Percentiles rank a stretch among this genome's conserved stretches.
Conservation (phyloP, 2,888 invertebrate genomes). For the Drosophila neotestacea region DNA sequence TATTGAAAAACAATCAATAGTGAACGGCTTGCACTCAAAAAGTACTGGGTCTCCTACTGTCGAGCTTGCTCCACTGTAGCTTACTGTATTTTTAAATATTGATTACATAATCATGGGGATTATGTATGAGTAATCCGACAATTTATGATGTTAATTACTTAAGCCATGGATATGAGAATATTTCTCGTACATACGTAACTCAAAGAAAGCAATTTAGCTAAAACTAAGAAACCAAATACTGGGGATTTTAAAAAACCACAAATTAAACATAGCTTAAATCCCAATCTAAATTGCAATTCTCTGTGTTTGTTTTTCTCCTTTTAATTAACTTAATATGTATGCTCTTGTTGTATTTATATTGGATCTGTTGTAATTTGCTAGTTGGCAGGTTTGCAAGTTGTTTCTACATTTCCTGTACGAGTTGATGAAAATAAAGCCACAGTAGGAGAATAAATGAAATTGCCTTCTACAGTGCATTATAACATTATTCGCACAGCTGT, state of each 20-base stretch:
- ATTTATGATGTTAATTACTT: conserved; percentile 9
- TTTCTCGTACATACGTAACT: not conserved
- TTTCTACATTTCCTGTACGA: not conserved
- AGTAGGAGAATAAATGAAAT: not conserved
- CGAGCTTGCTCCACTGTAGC: no score
- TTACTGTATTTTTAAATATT: conserved; percentile 18
- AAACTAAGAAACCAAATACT: not conserved
- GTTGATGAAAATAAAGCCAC: not conserved
- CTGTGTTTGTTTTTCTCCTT: not conserved
- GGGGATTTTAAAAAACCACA: not conserved
- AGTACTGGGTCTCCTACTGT: no score
- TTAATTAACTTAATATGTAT: not conserved
- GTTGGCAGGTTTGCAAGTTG: not conserved
- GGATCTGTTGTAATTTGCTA: no score
- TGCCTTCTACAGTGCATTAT: conserved; percentile 4
- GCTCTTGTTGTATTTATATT: not conserved
- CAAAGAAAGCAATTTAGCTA: not conserved
- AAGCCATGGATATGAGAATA: not conserved
- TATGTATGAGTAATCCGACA: not conserved
- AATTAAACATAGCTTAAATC: not conserved
- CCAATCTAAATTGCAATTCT: not conserved
- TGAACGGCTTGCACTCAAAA: no score
- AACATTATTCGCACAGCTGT: conserved; percentile 12
- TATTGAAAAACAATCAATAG: no score
- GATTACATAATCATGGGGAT: conserved; percentile 9